Base-by-base conservation (phyloP, 2,797 vertebrate genomes). In the Coluber constrictor region DNA sequence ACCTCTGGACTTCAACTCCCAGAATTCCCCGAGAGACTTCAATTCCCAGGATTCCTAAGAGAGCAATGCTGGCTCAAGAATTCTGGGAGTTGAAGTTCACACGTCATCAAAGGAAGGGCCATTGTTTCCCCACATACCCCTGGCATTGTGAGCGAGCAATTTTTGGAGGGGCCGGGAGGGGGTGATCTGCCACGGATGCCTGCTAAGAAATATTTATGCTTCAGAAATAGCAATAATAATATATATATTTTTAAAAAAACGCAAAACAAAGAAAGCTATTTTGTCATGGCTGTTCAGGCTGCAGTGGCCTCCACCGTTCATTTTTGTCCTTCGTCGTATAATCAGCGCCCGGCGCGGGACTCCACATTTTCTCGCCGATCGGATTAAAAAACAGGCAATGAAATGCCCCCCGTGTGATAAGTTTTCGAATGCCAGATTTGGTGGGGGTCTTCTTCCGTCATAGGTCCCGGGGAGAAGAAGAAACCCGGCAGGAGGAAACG, bases 311-410 rank as follows among this genome's bases (percentile, higher is more conserved):
- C 96, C 92, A 95, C 66, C 89, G 93, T 57, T 94, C 88, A 94
- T 95, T 92, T 96, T 95, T n/a, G 60, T 89, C 63, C n/a, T n/a
- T n/a, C 86, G 95, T 96, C 92, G 95, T 96, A 66, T n/a, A 96
- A 95, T 97, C 97, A 96, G 97, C 97, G 97, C 96, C 97, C 95
- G 93, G 94, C 95, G 92, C 95, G 96, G 96, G 97, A 97, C 96
- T 98, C 97, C 93, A 87, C 94, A 94, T 94, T 60, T 93, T 95
- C 92, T 88, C 90, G 93, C 61, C 88, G 87, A 70, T 93, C 95
- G 93, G 95, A 96, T 96, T 95, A 96, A 94, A 88, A 54, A 93
- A 91, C 91, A 94, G 20, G 90, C 32, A 23, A 23, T 2, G 20
- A n/a, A n/a, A 47, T 54, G 63, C 74, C 47, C 91, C 23, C 23